These are phyloP conservation scores for Microctenopoma stevenorrisi DNA, from an alignment of 2,797 vertebrate species.

Conservation along the genomic window DNA sequence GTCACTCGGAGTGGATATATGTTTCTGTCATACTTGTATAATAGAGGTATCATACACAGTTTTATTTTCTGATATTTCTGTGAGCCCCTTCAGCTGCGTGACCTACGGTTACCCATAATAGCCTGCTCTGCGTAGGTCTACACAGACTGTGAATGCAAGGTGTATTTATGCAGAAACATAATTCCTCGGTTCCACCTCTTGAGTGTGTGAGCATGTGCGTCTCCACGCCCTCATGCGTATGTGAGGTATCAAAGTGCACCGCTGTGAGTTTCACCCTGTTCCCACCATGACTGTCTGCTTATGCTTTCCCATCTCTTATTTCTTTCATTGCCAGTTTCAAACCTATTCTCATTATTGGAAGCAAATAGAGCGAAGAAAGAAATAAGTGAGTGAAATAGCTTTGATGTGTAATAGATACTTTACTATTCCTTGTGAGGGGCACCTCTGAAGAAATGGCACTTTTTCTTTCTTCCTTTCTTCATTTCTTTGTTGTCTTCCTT, in stretches of 20 bases:
- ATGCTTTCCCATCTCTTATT: conserved; percentile 20
- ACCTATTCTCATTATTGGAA: conserved; percentile 46
- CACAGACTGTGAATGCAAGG: no score
- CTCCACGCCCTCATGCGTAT: conserved; percentile 3
- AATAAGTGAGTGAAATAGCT: conserved; percentile 32
- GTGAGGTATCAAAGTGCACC: conserved; percentile 25
- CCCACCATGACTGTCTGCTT: not conserved
- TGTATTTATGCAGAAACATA: no score
- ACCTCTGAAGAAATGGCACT: conserved; percentile 18
- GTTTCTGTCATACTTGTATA: no score
- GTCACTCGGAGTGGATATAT: not conserved
- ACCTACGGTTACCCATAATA: no score
- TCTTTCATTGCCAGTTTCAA: conserved; percentile 42
- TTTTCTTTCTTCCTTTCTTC: conserved; percentile 19
- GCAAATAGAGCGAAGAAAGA: conserved; percentile 40
- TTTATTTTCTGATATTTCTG: no score
- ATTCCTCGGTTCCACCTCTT: no score
- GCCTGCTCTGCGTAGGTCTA: no score
- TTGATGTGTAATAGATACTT: conserved; percentile 67
- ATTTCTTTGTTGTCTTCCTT: conserved; percentile 12
- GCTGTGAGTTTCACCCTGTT: conserved; percentile 5
- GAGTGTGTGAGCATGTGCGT: not conserved
- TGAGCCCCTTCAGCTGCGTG: no score
- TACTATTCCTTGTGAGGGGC: conserved; percentile 48
- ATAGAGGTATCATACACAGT: no score